Base-by-base conservation (phyloP, 1,140 invertebrate genomes). In the Phocides pigmalion region DNA sequence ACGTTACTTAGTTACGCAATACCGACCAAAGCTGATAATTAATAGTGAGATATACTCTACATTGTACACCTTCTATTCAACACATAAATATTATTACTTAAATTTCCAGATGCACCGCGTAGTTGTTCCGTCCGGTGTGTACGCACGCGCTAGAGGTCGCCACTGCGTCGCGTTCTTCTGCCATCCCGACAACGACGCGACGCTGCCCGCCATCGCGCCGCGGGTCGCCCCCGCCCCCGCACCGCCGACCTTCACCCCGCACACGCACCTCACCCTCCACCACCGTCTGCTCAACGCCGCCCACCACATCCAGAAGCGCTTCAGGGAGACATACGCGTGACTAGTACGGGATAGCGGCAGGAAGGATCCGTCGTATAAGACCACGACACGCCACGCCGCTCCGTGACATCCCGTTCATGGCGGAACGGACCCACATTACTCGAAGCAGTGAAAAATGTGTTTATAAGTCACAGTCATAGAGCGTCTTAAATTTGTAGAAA, bases 151-250 rank as follows among this genome's bases (percentile, higher is more conserved):
- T 0, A 92, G 93, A 37, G 93, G 93, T 2, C 93, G 95, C 15
- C 95, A 96, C 79, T 95, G 95, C 25, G 93, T 97, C 32, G 95
- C 94, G 0, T 96, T 95, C 89, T 97, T 96, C 88, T 94, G 95
- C 64, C 95, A 96, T 82, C 96, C 96, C 0, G 94, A 96, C 84
- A 86, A 93, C 64, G 87, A 93, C 41, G 91, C 92, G 0, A 67
- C 85, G 3, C 84, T 96, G 37, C 92, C 93, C 44, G 93, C 95
- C 68, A 93, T 96, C 22, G 66, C 42, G 68, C 94, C 74, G 70
- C 90, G 69, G 92, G 92, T 82, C 51, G 82, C 88, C 3, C 74
- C 90, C 37, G 65, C 70, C 8, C 72, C 82, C 64, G 56, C 77
- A 14, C 76, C 88, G 4, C 84, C 86, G 51, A 15, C 76, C 56